These are phyloP conservation scores for Hapalemur alaotrensis DNA, from an alignment of 2,797 vertebrate genomes.

Conservation along the genomic window DNA sequence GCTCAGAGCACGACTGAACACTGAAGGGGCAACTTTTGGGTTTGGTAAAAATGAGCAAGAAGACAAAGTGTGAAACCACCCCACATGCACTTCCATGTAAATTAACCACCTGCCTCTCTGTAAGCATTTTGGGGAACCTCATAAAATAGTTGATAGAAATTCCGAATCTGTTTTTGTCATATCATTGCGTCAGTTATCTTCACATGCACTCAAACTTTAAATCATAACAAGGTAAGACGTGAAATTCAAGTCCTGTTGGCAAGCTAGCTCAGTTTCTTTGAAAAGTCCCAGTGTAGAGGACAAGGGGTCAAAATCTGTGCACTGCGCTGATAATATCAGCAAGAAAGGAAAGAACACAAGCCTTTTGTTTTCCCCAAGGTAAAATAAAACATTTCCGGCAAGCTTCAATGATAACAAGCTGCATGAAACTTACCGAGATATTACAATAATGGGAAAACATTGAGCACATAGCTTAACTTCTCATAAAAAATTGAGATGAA, in stretches of 20 bases:
- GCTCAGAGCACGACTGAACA: background rate
- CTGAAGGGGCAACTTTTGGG: rapidly evolving
- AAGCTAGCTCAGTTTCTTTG: background rate
- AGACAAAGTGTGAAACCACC: background rate
- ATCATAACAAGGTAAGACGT: background rate
- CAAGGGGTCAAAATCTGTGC: background rate
- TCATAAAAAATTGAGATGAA: background rate
- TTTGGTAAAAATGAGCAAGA: background rate
- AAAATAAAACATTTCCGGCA: background rate
- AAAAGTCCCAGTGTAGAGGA: background rate
- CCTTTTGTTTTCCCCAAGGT: conserved; percentile 6
- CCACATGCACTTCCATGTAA: background rate
- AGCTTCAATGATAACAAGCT: background rate
- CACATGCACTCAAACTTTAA: background rate
- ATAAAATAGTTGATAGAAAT: background rate
- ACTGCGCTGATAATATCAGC: background rate
- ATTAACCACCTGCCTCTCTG: background rate
- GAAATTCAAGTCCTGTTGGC: background rate
- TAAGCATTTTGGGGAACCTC: background rate
- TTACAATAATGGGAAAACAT: background rate
- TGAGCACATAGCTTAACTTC: background rate
- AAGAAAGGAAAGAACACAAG: background rate
- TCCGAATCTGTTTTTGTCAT: background rate
- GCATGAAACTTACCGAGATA: background rate
- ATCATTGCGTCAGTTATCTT: background rate